These are phyloP conservation scores for Montifringilla adamsi DNA, from an alignment of 2,113 vertebrate genomes.

Conservation along the genomic window DNA sequence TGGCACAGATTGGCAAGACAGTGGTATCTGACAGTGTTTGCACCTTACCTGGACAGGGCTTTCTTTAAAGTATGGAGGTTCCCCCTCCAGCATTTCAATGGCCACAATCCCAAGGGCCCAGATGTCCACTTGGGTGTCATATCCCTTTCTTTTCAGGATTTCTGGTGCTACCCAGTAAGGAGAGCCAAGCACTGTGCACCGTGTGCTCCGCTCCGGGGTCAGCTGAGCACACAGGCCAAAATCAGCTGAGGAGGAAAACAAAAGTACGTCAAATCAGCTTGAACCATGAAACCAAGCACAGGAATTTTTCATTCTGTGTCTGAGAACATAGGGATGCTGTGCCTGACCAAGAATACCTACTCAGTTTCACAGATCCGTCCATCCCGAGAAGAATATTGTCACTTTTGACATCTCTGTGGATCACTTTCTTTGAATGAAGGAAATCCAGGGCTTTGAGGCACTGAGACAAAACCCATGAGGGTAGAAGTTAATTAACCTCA, in stretches of 20 bases:
- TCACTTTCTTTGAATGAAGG: constrained; percentile 94
- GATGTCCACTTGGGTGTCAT: constrained; percentile 95
- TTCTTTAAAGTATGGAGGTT: constrained; percentile 95
- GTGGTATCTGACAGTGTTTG: background rate
- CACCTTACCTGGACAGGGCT: constrained; percentile 90
- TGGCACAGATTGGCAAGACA: background rate
- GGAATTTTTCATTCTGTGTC: background rate
- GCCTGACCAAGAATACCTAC: constrained; percentile 74
- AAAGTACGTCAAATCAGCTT: background rate
- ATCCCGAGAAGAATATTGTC: constrained; percentile 98
- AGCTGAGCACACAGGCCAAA: constrained; percentile 98
- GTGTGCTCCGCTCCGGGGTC: constrained; percentile 93
- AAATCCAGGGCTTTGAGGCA: constrained; percentile 98
- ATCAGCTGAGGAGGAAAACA: constrained; percentile 79
- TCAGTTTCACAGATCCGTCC: constrained; percentile 96
- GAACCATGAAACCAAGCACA: background rate
- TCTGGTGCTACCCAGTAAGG: constrained; percentile 98
- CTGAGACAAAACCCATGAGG: constrained; percentile 63
- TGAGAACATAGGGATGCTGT: background rate
- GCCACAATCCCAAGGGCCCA: constrained; percentile 98
- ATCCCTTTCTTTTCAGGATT: constrained; percentile 90
- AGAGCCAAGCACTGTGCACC: constrained; percentile 95
- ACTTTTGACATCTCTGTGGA: constrained; percentile 97
- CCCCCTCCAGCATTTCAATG: constrained; percentile 98
- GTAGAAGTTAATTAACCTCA: background rate